Base-by-base conservation (phyloP, 2,888 invertebrate species). In the Euzophera pinguis region DNA sequence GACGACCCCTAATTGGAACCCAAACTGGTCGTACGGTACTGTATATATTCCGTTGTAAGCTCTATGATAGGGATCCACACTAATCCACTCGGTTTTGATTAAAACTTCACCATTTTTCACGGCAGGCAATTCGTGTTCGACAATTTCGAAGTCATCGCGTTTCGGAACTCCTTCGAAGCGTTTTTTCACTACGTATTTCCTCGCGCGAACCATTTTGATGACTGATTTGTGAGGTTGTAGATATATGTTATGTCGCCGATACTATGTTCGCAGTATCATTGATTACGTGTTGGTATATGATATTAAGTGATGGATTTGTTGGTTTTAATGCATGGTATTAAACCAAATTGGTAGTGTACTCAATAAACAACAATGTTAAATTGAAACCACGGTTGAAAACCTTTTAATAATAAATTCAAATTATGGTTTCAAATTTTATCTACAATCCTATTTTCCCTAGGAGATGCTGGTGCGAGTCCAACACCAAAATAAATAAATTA, bases 111-210 rank as follows among this genome's bases (percentile, higher is more conserved):
- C 92, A 75, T 92, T 84, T 61, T 91, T 75, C 0, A 94, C 61
- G 7, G 88, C 67, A 4, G 91, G 91, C 22, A 93, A 64, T 34
- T 92, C 90, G 65, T 92, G 91, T 64, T 93, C 92, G 0, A 91
- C 86, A 1, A 94, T 64, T 62, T 90, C 77, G 34, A 93, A 85
- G 75, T 94, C 92, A 0, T 85, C 75, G 17, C 78, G 65, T 61
- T 91, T 92, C 0, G 93, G 93, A 27, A 88, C 74, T 0, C 92
- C 93, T 13, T 89, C 74, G 63, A 93, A 93, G 43, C 84, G 75
- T 57, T 90, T 90, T 3, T 75, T 83, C 13, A 92, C 67, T 3
- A 92, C 78, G 71, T 90, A 93, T 67, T 91, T 92, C 64, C 90
- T 91, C 12, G 91, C 90, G 43, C 82, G 84, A 39, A 91, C 83